A percentile compares a stretch with the other conserved stretches of the same genome.
phyloP scores from a whole-genome alignment of 2,797 vertebrate genomes.

The Pseudotriccus pelzelni region DNA sequence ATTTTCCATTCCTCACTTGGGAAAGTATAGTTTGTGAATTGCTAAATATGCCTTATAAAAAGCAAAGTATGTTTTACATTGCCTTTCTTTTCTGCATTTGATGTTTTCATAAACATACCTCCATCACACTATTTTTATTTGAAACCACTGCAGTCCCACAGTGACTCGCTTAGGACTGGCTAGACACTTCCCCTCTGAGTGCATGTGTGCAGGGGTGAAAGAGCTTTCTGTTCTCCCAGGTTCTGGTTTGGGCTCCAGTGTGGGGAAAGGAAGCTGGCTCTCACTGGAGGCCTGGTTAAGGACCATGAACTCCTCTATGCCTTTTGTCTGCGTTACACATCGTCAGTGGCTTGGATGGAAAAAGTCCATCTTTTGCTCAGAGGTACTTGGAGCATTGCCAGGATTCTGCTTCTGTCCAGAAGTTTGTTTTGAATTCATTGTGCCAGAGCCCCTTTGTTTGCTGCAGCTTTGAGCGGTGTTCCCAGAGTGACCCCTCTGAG shows the following conservation, averaged over 20 bases:
- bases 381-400: neutral
- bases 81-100: conserved; percentile 53
- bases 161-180: neutral
- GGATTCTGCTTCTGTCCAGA: conserved; percentile 16
- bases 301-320: neutral
- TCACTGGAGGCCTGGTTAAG: neutral
- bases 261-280: neutral
- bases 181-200: neutral
- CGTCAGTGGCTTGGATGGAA: conserved; percentile 20
- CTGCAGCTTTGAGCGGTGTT: neutral
- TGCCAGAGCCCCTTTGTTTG: neutral
- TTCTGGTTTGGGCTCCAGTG: neutral
- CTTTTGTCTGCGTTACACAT: neutral
- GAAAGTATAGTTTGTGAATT: conserved; percentile 46
- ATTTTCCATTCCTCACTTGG: conserved; percentile 26
- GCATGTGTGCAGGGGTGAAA: neutral
- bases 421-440: conserved; percentile 39
- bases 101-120: conserved; percentile 53
- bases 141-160: conserved; percentile 12
- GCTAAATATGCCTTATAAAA: conserved; percentile 24
- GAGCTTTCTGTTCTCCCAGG: conserved; percentile 52
- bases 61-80: conserved; percentile 28
- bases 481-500: neutral
- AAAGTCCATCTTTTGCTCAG: neutral
- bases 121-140: conserved; percentile 38